Percentiles rank a stretch among this genome's conserved stretches.
These are phyloP conservation scores for Staurois parvus DNA, from an alignment of 2,797 vertebrate genomes.

Conservation along the genomic window DNA sequence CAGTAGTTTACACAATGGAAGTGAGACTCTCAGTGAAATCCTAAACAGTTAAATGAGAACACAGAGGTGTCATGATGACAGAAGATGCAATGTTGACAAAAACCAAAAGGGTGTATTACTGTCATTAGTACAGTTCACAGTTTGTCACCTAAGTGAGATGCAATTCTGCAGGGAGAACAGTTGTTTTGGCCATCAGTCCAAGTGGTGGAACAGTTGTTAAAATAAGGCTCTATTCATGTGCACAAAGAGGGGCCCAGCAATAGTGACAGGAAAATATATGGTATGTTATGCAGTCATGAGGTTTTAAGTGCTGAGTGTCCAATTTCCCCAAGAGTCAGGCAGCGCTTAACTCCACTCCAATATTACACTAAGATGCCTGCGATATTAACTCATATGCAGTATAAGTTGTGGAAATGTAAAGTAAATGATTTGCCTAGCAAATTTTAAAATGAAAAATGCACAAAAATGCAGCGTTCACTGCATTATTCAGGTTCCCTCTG, in stretches of 20 bases:
- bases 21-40: neutral
- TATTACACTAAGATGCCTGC: no score
- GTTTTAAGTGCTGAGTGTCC: no score
- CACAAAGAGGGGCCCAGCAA: neutral
- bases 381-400: no score
- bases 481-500: no score
- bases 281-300: no score
- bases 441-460: no score
- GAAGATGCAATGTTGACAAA: neutral
- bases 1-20: neutral
- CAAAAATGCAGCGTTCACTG: no score
- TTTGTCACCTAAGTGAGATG: neutral
- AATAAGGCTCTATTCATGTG: neutral
- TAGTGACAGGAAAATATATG: neutral
- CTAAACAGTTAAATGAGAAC: neutral
- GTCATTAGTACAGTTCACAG: neutral
- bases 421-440: no score
- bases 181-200: neutral
- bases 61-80: neutral
- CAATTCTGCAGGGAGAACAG: neutral
- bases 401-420: no score
- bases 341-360: no score
- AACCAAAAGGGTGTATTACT: neutral
- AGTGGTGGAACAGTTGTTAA: neutral
- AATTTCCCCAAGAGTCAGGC: neutral